These are phyloP conservation scores for Gymnocephalus cernua DNA, from an alignment of 2,113 vertebrate species.

Conservation along the genomic window DNA sequence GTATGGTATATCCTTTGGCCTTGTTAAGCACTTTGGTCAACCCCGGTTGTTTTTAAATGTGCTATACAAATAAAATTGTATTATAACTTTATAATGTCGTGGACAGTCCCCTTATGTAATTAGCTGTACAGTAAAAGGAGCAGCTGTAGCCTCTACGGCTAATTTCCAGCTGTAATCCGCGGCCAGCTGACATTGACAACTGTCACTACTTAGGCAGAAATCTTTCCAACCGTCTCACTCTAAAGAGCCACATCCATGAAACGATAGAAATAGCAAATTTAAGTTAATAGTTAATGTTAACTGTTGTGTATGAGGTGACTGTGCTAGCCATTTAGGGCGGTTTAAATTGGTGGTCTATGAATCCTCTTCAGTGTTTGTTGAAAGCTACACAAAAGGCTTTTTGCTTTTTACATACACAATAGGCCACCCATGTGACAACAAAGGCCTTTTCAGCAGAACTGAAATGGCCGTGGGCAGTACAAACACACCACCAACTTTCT, in stretches of 20 bases:
- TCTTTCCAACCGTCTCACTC: not conserved
- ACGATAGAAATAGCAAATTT: not conserved
- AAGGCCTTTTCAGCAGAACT: constrained; percentile 62
- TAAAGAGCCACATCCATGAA: not conserved
- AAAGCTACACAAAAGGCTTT: constrained; percentile 63
- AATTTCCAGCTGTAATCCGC: too few species aligned
- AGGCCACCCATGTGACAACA: constrained; percentile 66
- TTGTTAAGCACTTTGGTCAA: too few species aligned
- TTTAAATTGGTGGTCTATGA: constrained; percentile 61
- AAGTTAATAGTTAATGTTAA: not conserved
- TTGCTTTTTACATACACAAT: constrained; percentile 55
- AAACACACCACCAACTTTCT: constrained; percentile 28
- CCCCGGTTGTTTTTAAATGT: too few species aligned
- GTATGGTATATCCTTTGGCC: too few species aligned
- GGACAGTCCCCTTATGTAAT: too few species aligned
- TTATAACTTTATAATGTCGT: too few species aligned
- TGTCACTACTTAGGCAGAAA: not conserved
- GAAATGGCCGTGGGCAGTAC: constrained; percentile 10
- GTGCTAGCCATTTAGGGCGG: constrained; percentile 11
- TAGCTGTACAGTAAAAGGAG: too few species aligned
- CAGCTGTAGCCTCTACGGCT: too few species aligned
- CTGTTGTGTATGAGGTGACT: not conserved
- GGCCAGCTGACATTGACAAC: not conserved
- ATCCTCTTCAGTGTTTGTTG: constrained; percentile 59
- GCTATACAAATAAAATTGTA: too few species aligned